These are phyloP conservation scores for Labia minor DNA, from an alignment of 2,888 invertebrate genomes.

Conservation along the genomic window DNA sequence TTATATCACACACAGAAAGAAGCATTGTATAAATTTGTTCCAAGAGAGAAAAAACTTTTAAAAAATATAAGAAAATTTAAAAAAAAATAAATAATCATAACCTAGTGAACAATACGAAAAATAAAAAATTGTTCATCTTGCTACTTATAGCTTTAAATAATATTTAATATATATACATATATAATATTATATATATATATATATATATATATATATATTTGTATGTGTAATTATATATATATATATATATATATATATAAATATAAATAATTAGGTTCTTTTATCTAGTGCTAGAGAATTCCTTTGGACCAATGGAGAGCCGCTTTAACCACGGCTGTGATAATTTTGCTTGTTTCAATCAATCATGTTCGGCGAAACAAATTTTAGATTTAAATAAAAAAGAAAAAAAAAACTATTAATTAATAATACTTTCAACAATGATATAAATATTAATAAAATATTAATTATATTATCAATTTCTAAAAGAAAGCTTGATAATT, in stretches of 20 bases:
- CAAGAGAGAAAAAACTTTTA: neutral
- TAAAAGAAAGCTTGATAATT: too few species aligned
- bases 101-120: neutral
- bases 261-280: neutral
- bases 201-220: too few species aligned
- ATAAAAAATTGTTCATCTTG: neutral
- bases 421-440: too few species aligned
- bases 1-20: neutral
- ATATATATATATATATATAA: too few species aligned
- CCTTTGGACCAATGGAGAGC: slow-evolving; percentile 13
- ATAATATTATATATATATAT: too few species aligned
- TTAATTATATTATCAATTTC: neutral
- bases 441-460: neutral
- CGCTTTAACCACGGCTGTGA: neutral
- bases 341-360: neutral
- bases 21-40: neutral
- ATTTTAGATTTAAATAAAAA: neutral
- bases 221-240: too few species aligned
- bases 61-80: too few species aligned
- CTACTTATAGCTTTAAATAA: neutral
- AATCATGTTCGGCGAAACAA: slow-evolving; percentile 1
- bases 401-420: too few species aligned
- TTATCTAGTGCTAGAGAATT: slow-evolving; percentile 1
- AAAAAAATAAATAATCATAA: too few species aligned
- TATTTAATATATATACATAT: too few species aligned